Conservation (phyloP, 35 echinoderm and acorn worm genomes). For the Apostichopus japonicus region DNA sequence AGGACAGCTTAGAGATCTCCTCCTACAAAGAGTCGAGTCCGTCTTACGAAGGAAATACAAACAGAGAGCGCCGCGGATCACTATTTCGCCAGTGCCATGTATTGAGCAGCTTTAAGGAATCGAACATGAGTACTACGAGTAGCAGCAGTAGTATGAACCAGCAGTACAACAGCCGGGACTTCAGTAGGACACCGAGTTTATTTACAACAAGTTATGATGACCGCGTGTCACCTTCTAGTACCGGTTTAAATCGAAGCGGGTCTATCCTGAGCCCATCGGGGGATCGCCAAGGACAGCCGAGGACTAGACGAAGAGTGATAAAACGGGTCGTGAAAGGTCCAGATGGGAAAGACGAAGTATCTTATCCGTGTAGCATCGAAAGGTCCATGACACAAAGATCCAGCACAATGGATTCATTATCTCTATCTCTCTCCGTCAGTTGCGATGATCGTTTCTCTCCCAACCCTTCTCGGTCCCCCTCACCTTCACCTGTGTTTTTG, state of each 20-base stretch:
- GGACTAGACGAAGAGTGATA: constrained; percentile 82
- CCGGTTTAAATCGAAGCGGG: constrained; percentile 45
- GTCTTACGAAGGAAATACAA: background rate
- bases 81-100: constrained; percentile 34
- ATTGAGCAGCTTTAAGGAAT: background rate
- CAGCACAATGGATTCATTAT: constrained; percentile 46
- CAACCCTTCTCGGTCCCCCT: constrained; percentile 52
- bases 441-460: constrained; percentile 58
- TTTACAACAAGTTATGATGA: constrained; percentile 33
- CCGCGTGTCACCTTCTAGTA: background rate
- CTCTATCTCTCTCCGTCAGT: constrained; percentile 46
- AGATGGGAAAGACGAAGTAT: constrained; percentile 82
- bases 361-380: constrained; percentile 66
- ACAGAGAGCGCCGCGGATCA: constrained; percentile 4
- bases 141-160: background rate
- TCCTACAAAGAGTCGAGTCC: constrained; percentile 7
- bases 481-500: constrained; percentile 36
- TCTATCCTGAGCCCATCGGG: constrained; percentile 71
- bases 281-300: constrained; percentile 51
- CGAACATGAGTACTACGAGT: background rate
- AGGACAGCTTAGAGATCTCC: background rate
- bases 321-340: constrained; percentile 83
- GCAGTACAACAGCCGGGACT: background rate
- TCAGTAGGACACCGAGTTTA: constrained; percentile 13
- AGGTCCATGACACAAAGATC: constrained; percentile 48